Base-by-base conservation (phyloP, 2,113 vertebrate species). In the Tenrec ecaudatus region DNA sequence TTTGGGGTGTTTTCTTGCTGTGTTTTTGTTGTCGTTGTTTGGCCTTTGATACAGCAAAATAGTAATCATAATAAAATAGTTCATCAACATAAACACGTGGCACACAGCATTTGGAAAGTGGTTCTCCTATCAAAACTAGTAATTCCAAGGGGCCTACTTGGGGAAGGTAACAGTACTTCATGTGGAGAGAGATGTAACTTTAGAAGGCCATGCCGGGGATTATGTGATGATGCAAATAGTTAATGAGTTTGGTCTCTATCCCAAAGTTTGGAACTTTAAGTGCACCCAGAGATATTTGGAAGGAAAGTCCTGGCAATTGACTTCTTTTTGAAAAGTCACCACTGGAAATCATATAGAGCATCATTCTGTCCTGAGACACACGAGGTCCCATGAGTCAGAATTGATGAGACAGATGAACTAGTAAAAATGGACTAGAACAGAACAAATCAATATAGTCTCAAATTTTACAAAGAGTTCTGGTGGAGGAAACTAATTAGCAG, bases 391-490 rank as follows among this genome's bases (percentile, higher is more conserved):
- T 22, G 33, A 36, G 71, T 73, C 33, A 33, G 69, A 19, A 71
- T 33, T 71, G 7, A 71, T 17, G 4, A 33, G 31, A 71, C 17
- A 71, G 40, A 47, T 93, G 19, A 75, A 20, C 87, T 91, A 78
- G 40, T 69, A 86, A 91, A n/a, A 81, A 79, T 15, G 87, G 12
- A 77, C n/a, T 85, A 43, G 0, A 68, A 80, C 27, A 17, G 2
- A 43, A 85, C 29, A 89, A 82, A 15, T 64, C 82, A 22, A 22
- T 53, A 73, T 19, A 58, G 19, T 64, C 16, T 79, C 73, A 88
- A 36, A 58, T 60, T 92, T 86, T 8, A 89, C 86, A 69, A 92
- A 68, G 27, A 94, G 22, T 16, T 75, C 33, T 85, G 31, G 10
- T 66, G 0, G 2, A 88, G 25, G 7, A 16, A 68, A 81, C 11